Evolutionary conservation across 2,888 invertebrate species (phyloP).

Genomic region (Polydesmus complanatus): DNA sequence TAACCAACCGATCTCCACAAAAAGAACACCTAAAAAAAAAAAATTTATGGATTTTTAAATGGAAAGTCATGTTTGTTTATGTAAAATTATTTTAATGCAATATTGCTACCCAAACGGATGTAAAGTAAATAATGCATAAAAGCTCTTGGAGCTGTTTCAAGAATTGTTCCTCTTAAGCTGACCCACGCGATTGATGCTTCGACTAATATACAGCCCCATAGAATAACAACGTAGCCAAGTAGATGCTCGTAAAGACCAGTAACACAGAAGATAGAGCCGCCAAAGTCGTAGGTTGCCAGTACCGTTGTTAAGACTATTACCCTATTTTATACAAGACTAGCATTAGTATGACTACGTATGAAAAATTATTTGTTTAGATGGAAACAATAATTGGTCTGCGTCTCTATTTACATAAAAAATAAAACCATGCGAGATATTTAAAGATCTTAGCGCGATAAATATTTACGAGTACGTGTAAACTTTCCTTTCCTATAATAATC

Average conservation of each 20-base stretch:
- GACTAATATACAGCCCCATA: slow-evolving; percentile 41
- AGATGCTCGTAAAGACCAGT: slow-evolving; percentile 37
- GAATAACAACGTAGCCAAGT: slow-evolving; percentile 46
- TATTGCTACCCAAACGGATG: slow-evolving; percentile 53
- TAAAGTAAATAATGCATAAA: slow-evolving; percentile 68
- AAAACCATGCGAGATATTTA: too few relatives aligned
- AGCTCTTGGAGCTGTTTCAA: slow-evolving; percentile 55
- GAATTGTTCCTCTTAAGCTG: slow-evolving; percentile 63
- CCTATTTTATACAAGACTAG: slow-evolving; percentile 35
- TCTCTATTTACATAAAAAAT: too few relatives aligned
- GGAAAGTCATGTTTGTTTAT: background rate
- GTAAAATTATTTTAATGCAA: too few relatives aligned
- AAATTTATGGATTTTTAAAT: slow-evolving; percentile 3
- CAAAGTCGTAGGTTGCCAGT: slow-evolving; percentile 44
- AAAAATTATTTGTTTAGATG: too few relatives aligned
- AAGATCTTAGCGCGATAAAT: too few relatives aligned
- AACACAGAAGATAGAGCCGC: slow-evolving; percentile 35
- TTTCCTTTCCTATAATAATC: too few relatives aligned
- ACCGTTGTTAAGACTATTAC: slow-evolving; percentile 44
- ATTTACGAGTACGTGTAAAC: too few relatives aligned
- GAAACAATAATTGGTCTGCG: too few relatives aligned
- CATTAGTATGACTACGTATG: too few relatives aligned
- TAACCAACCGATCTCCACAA: slow-evolving; percentile 59
- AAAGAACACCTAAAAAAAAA: slow-evolving; percentile 48
- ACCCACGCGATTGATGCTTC: slow-evolving; percentile 58